These are phyloP conservation scores for Acarapis woodi DNA, from an alignment of 1,140 invertebrate species.

Conservation along the genomic window DNA sequence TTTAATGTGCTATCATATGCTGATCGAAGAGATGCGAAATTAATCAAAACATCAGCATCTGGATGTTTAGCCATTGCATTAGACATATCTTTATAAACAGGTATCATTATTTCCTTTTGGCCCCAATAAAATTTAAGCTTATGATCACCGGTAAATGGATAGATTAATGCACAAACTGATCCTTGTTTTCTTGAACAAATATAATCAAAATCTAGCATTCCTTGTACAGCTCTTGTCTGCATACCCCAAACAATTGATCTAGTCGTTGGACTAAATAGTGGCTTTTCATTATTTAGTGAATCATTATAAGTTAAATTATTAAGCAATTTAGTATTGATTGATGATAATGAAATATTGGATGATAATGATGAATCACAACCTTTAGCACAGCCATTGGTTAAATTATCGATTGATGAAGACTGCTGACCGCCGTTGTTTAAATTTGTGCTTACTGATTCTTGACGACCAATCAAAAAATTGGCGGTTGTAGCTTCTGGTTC, in stretches of 20 bases:
- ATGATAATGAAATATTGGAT: slow-evolving; percentile 8
- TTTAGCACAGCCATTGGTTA: not conserved
- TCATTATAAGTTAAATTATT: too few relatives aligned
- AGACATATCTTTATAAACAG: slow-evolving; percentile 88
- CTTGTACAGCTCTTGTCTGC: slow-evolving; percentile 88
- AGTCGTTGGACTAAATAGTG: slow-evolving; percentile 24
- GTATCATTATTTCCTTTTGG: slow-evolving; percentile 84
- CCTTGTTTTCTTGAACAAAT: slow-evolving; percentile 60
- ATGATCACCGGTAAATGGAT: slow-evolving; percentile 94
- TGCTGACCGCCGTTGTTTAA: not conserved
- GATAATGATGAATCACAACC: slow-evolving; percentile 5
- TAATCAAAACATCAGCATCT: slow-evolving; percentile 88
- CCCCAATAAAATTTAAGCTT: slow-evolving; percentile 99
- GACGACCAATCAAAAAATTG: slow-evolving; percentile 61
- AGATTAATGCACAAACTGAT: slow-evolving; percentile 72
- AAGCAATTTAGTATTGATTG: slow-evolving; percentile 6
- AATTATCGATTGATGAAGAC: not conserved
- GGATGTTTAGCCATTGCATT: slow-evolving; percentile 83
- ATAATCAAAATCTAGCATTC: slow-evolving; percentile 97
- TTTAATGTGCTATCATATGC: slow-evolving; percentile 92
- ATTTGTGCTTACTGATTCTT: not conserved
- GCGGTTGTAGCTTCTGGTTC: slow-evolving; percentile 46
- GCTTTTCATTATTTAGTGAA: slow-evolving; percentile 2
- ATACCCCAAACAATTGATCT: slow-evolving; percentile 96
- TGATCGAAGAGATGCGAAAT: slow-evolving; percentile 87